Base-by-base conservation (phyloP, 2,888 invertebrate species). In the Aproaerema taeniolella region DNA sequence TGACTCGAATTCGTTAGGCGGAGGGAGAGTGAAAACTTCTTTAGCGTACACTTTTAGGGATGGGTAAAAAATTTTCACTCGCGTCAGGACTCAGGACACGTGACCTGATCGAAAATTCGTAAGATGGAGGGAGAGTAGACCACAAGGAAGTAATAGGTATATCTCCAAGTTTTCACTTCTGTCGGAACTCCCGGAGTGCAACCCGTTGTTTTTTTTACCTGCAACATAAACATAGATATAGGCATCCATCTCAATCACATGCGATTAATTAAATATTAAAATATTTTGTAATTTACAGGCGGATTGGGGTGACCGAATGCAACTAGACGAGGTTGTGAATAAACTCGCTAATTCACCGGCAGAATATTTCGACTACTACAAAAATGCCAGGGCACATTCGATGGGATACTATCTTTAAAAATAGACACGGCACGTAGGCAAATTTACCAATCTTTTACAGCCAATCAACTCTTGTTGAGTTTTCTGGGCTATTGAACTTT, bases 231-330 rank as follows among this genome's bases (percentile, higher is more conserved):
- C 20, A 6, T 20, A 4, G 8, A 8, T 20, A 20, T 20, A 20
- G 8, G 8, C 4, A 20, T 20, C 5, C 5, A 20, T 20, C 5
- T 20, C 20, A 4, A 20, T 20, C 4, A 20, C 8, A 8, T 20
- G 20, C 8, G 4, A 20, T 20, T 20, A 6, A 20, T 20, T 20
- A 20, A 20, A 20, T 8, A 20, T 20, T 20, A n/a, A n/a, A n/a
- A n/a, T n/a, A n/a, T 20, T 20, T 20, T 20, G 4, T 20, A 20
- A 25, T 43, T 67, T 63, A 0, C 70, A 86, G 85, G 78, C 82
- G 1, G 81, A 86, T 37, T 86, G 86, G 85, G 81, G 75, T 4
- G 82, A 85, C 17, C 80, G 79, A 34, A 86, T 86, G 86, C 83
- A 82, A 40, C 17, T 78, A 9, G 83, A 85, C 20, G 74, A 76